Percentiles rank a stretch among this genome's conserved stretches.
Evolutionary conservation across 2,797 vertebrate genomes (phyloP).

Genomic region (Gambusia yucatana): DNA sequence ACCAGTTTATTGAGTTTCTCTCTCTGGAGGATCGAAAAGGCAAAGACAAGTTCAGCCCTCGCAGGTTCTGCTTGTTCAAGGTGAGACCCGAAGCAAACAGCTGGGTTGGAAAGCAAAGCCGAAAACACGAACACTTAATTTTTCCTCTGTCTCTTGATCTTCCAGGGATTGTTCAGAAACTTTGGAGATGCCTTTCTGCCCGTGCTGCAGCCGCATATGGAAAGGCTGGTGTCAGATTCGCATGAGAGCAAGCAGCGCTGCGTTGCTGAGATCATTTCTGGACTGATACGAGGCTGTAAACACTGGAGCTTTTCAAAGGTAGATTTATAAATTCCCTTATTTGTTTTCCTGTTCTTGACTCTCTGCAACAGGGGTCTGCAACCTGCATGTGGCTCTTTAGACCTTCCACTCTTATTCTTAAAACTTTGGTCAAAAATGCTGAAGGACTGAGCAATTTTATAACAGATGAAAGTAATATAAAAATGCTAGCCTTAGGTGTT

Average conservation of each 20-base stretch:
- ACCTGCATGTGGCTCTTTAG: neutral
- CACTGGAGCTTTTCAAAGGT: slow-evolving; percentile 88
- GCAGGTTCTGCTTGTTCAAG: slow-evolving; percentile 98
- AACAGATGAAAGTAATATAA: neutral
- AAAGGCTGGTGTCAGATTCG: slow-evolving; percentile 89
- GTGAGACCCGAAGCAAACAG: slow-evolving; percentile 70
- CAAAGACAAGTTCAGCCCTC: slow-evolving; percentile 98
- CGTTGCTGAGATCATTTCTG: slow-evolving; percentile 95
- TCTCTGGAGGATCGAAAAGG: slow-evolving; percentile 98
- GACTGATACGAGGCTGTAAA: slow-evolving; percentile 94
- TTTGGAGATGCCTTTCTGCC: slow-evolving; percentile 91
- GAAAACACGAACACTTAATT: neutral
- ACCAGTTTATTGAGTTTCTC: slow-evolving; percentile 94
- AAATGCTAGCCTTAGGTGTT: neutral
- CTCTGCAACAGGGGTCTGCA: neutral
- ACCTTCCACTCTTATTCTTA: neutral
- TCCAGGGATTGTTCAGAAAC: slow-evolving; percentile 94
- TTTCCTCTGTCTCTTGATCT: neutral
- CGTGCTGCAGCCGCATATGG: slow-evolving; percentile 90
- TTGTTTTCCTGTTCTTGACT: neutral
- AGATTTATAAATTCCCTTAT: neutral
- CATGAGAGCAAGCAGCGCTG: slow-evolving; percentile 97
- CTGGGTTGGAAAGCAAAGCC: neutral
- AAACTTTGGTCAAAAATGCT: neutral
- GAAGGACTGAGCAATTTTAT: neutral